Evolutionary conservation across 2,113 vertebrate genomes (phyloP), one percentile per base, ranked within the genome.

Genomic region (Willisornis vidua): DNA sequence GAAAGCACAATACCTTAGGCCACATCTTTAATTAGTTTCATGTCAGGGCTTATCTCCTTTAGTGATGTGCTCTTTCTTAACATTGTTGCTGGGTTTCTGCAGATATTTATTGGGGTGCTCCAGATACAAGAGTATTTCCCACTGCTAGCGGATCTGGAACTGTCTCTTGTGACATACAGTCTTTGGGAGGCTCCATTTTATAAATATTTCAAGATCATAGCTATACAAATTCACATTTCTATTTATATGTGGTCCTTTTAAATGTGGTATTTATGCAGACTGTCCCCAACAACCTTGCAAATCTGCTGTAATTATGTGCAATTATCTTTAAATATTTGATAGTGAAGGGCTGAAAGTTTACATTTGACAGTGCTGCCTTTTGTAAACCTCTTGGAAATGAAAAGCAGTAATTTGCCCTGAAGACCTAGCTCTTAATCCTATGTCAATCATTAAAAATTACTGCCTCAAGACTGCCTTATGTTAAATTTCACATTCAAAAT

Each of bases 351-450:
- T 96, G 70, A 93, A 91, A 93, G 80, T 92, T 93, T 75, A 49
- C 65, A 37, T 59, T 59, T 35, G 75, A n/a, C 61, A 71, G 59
- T 19, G 17, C 31, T 12, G 10, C 92, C 79, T 90, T 93, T 94
- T 95, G 67, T 93, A 95, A 97, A 70, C 88, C 71, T 83, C 83
- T 89, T 90, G 75, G 58, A 95, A 84, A 96, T 93, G 31, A 87
- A 86, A 91, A 95, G 76, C 57, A 92, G 46, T 43, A 16, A 67
- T 84, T 89, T 94, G 65, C 65, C 80, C 63, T 65, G 73, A 80
- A 95, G 79, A 68, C 28, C 22, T 77, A 48, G 15, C 37, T 91
- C 65, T 57, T 77, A 83, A 86, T 78, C 28, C 55, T 85, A 70
- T 19, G 7, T 35, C 51, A 95, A 92, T 22, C 76, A 78, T 78